Percentiles rank a stretch among this genome's conserved stretches.
These are phyloP conservation scores for Ryuthela nishihirai DNA, from an alignment of 2,888 invertebrate species.

Conservation along the genomic window DNA sequence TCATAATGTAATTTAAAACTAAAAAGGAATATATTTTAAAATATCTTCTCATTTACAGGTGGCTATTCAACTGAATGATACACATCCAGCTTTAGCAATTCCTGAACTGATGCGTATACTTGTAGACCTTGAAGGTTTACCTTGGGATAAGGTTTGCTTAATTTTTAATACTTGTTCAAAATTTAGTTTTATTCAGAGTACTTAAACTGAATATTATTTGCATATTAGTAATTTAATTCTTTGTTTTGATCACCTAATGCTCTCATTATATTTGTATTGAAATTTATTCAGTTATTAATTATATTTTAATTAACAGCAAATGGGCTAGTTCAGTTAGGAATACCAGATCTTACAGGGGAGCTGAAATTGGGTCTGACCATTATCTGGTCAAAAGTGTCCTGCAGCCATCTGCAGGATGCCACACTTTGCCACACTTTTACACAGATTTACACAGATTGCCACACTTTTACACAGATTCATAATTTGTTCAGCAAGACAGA, in stretches of 20 bases:
- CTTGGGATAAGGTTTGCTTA: slow-evolving; percentile 68
- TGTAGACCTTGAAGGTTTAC: slow-evolving; percentile 83
- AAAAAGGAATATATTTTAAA: too few relatives aligned
- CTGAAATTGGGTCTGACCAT: too few relatives aligned
- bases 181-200: background rate
- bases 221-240: background rate
- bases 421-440: too few relatives aligned
- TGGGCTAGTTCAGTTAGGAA: too few relatives aligned
- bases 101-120: slow-evolving; percentile 95
- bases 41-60: too few relatives aligned
- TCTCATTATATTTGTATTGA: background rate
- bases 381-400: too few relatives aligned
- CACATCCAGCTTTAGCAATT: slow-evolving; percentile 96
- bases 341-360: too few relatives aligned
- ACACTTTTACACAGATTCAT: too few relatives aligned
- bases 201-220: background rate
- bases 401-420: too few relatives aligned
- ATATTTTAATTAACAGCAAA: background rate
- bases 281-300: background rate
- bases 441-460: too few relatives aligned
- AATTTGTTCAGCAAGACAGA: too few relatives aligned
- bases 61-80: slow-evolving; percentile 97
- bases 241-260: background rate
- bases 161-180: background rate
- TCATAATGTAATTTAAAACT: too few relatives aligned